Conservation (phyloP, 2,113 vertebrate species). For the Diphyllodes magnificus region DNA sequence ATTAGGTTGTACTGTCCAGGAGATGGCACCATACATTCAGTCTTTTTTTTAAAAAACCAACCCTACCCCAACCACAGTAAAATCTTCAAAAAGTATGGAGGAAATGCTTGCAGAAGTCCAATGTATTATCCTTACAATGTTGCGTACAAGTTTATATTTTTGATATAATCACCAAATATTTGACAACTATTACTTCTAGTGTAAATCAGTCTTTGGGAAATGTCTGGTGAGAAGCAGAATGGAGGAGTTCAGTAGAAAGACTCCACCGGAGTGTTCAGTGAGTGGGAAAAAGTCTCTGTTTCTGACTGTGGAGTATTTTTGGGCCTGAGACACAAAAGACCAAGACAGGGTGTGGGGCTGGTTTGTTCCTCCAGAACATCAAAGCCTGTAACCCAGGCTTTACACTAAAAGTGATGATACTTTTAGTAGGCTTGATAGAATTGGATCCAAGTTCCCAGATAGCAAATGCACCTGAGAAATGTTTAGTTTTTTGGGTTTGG, state of each 20-base stretch:
- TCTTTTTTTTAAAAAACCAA: not conserved
- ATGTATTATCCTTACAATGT: not conserved
- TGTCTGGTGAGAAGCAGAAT: not conserved
- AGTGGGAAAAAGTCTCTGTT: not conserved
- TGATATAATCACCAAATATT: not conserved
- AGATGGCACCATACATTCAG: slow-evolving; percentile 76
- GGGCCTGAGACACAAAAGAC: not conserved
- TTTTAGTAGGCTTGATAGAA: not conserved
- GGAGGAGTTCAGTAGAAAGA: not conserved
- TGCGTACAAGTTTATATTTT: not conserved
- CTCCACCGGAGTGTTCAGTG: not conserved
- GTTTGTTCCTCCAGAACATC: not conserved
- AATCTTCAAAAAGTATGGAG: not conserved
- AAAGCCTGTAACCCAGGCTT: not conserved
- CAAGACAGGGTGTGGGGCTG: not conserved
- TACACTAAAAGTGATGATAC: not conserved
- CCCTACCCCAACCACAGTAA: not conserved
- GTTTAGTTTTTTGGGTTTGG: rapidly evolving
- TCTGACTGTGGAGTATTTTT: rapidly evolving
- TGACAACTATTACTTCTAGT: not conserved
- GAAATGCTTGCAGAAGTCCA: not conserved
- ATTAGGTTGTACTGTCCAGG: slow-evolving; percentile 18
- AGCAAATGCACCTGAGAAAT: not conserved
- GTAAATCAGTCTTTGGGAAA: not conserved
- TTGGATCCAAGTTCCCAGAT: not conserved